phyloP scores from a whole-genome alignment of 2,888 invertebrate genomes.

The Bembecia ichneumoniformis region DNA sequence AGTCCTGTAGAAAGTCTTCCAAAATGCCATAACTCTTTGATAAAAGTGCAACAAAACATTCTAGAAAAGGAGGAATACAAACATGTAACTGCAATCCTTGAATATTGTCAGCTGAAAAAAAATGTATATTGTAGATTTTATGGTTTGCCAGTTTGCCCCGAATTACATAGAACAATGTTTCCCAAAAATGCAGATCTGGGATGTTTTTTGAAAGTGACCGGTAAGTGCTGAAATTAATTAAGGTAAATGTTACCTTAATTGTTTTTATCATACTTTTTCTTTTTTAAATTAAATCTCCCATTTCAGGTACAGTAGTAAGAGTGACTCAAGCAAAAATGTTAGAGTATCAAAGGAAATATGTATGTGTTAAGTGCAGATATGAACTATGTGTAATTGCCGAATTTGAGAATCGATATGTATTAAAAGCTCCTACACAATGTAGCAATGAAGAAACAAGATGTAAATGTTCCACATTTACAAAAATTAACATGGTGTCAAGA shows the following conservation, averaged over 20 bases:
- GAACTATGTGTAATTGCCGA: conserved; percentile 76
- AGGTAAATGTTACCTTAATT: no score
- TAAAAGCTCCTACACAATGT: conserved; percentile 72
- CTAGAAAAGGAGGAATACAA: conserved; percentile 52
- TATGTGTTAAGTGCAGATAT: conserved; percentile 84
- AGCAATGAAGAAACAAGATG: conserved; percentile 66
- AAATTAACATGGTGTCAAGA: conserved; percentile 69
- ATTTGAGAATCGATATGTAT: conserved; percentile 76
- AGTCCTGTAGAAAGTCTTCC: conserved; percentile 75
- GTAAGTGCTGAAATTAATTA: conserved; percentile 33
- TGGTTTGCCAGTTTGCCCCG: conserved; percentile 79
- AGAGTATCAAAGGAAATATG: conserved; percentile 80
- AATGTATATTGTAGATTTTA: conserved; percentile 78
- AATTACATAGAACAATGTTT: conserved; percentile 75
- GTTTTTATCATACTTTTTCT: no score
- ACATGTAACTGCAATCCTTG: conserved; percentile 29
- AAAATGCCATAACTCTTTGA: conserved; percentile 74
- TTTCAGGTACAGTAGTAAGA: conserved; percentile 82
- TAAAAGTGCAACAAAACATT: conserved; percentile 74
- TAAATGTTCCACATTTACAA: conserved; percentile 66
- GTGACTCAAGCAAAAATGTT: conserved; percentile 82
- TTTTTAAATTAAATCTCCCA: not conserved
- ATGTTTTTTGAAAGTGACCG: conserved; percentile 81
- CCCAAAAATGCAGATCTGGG: conserved; percentile 81
- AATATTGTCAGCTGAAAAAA: conserved; percentile 63